Evolutionary conservation across 2,888 invertebrate species (phyloP).

Genomic region (Diplolepis rosae): DNA sequence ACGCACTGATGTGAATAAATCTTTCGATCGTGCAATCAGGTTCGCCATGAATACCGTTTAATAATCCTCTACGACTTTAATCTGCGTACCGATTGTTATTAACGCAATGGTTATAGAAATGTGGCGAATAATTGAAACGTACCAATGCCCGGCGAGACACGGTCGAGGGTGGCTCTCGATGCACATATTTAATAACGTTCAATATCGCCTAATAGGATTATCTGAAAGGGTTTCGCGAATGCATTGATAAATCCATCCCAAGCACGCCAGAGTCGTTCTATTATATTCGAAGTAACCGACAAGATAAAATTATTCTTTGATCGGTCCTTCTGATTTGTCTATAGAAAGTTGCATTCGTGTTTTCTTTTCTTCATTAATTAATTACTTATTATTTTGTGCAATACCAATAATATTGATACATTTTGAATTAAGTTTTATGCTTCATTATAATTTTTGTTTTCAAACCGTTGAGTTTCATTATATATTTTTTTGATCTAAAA

Average conservation of each 20-base stretch:
- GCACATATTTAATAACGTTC: constrained; percentile 69
- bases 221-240: constrained; percentile 67
- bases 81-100: constrained; percentile 36
- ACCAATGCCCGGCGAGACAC: constrained; percentile 19
- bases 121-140: constrained; percentile 53
- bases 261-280: constrained; percentile 34
- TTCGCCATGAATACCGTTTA: background rate
- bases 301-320: background rate
- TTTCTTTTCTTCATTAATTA: too few relatives aligned
- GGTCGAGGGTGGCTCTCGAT: constrained; percentile 24
- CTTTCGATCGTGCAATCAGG: background rate
- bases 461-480: background rate
- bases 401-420: too few relatives aligned
- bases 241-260: constrained; percentile 67
- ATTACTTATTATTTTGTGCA: too few relatives aligned
- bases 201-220: constrained; percentile 69
- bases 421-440: too few relatives aligned
- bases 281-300: constrained; percentile 6
- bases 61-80: constrained; percentile 25
- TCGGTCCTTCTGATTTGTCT: background rate
- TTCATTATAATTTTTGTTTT: background rate
- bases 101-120: constrained; percentile 37
- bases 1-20: background rate
- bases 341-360: too few relatives aligned
- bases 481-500: background rate